phyloP scores from a whole-genome alignment of 2,888 invertebrate species.

The Smittia aterrima region DNA sequence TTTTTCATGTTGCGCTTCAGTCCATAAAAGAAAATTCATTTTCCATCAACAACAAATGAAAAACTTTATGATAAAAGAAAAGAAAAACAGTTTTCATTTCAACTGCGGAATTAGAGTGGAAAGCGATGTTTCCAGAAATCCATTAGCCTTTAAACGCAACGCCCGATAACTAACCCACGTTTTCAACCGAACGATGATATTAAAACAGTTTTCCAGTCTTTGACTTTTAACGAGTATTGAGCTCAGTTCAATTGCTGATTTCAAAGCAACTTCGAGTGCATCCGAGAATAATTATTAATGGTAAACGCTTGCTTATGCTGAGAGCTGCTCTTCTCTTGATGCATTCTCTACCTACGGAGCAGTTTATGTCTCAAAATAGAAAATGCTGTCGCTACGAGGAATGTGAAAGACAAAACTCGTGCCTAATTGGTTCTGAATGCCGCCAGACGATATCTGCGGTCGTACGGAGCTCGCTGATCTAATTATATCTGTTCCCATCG shows the following conservation, averaged over 20 bases:
- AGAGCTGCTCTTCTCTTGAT: not conserved
- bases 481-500: not conserved
- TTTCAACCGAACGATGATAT: too few relatives aligned
- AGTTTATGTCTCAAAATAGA: conserved; percentile 17
- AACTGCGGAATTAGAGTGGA: not conserved
- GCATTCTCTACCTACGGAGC: not conserved
- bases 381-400: not conserved
- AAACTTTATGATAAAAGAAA: not conserved
- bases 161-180: not conserved
- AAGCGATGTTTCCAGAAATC: not conserved
- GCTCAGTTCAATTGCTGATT: not conserved
- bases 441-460: not conserved
- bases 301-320: not conserved
- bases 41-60: not conserved
- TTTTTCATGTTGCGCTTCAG: not conserved
- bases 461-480: not conserved
- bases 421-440: conserved; percentile 9
- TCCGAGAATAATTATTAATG: not conserved
- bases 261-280: not conserved
- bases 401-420: conserved; percentile 12
- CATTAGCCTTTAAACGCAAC: not conserved
- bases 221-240: not conserved
- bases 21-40: not conserved
- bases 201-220: too few relatives aligned
- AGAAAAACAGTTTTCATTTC: not conserved